Evolutionary conservation across 2,888 invertebrate genomes (phyloP), one percentile per base, ranked within the genome.

Genomic region (Drosophila fulvimacula): DNA sequence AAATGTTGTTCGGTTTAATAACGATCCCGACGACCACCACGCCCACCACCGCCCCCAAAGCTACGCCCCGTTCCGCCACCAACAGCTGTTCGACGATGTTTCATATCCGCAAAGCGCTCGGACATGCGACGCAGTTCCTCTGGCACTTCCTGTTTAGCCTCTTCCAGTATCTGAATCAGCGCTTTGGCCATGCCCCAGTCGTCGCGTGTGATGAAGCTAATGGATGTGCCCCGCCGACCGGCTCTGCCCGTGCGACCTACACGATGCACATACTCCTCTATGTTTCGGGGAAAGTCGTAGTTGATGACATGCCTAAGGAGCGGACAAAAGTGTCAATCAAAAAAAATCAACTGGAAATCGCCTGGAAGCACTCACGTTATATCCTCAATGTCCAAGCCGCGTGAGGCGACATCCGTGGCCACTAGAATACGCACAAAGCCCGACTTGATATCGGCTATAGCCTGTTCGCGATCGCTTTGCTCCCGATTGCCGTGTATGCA

Each of bases 161-260:
- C 98, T 88, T 96, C 95, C 57, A 99, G 93, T 69, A 99, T 98
- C 53, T 94, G 94, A 41, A 98, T 97, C 4, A 99, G 93, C 59
- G 96, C 96, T 66, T 94, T 93, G 1, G 98, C 97, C 88, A 96
- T 95, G 13, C 93, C 94, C 97, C 98, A 98, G 92, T 98, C 98
- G 30, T 93, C 93, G 42, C 96, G 94, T 0, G 98, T 95, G 73
- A 99, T 93, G 82, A 96, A 95, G 60, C 97, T 96, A 38, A 98
- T 94, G 0, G 98, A 95, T 58, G 95, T 95, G 0, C 99, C 98
- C 0, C 94, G 95, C 68, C 95, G 95, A 17, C 98, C 98, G 17
- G 99, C 98, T 65, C 98, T 94, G 0, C 98, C 99, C 0, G 98
- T 99, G 69, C 99, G 94, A 0, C 98, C 98, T n/a, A 99, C 97